These are phyloP conservation scores for Heteromormyrus szaboi DNA, from an alignment of 2,797 vertebrate species.

Conservation along the genomic window DNA sequence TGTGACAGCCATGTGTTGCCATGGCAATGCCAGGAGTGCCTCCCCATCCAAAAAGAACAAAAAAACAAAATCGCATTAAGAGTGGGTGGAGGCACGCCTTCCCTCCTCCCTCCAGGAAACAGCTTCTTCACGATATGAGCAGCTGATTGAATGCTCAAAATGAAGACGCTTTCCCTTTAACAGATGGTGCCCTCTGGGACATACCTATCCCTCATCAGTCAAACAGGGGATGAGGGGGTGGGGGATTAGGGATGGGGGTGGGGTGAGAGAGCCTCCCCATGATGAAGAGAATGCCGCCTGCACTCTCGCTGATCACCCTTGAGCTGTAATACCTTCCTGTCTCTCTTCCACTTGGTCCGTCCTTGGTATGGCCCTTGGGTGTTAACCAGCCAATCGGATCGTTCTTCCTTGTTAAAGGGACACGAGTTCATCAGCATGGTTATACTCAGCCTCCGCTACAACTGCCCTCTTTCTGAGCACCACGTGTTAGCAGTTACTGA, in stretches of 20 bases:
- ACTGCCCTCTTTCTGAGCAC: background rate
- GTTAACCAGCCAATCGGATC: background rate
- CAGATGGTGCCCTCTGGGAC: slow-evolving; percentile 13
- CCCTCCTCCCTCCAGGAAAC: slow-evolving; percentile 30
- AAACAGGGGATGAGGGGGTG: slow-evolving; percentile 28
- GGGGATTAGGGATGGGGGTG: background rate
- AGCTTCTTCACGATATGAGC: background rate
- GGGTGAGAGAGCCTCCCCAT: slow-evolving; percentile 6
- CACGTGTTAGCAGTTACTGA: background rate
- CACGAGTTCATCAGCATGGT: background rate
- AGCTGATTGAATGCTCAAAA: slow-evolving; percentile 17
- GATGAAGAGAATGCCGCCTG: background rate
- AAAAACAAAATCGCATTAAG: background rate
- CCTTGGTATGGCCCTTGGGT: background rate
- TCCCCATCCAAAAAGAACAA: background rate
- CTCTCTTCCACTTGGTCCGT: background rate
- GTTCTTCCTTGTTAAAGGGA: background rate
- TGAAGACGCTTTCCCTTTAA: background rate
- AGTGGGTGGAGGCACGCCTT: background rate
- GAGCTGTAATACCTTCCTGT: background rate
- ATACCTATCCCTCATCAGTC: slow-evolving; percentile 26
- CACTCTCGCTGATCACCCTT: background rate
- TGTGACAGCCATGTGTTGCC: slow-evolving; percentile 42
- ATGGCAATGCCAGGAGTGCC: slow-evolving; percentile 29
- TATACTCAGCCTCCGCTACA: background rate